Evolutionary conservation across 92 coral and sea anemone genomes (phyloP), one percentile per base, ranked within the genome.

Genomic region (Bergia sp.): DNA sequence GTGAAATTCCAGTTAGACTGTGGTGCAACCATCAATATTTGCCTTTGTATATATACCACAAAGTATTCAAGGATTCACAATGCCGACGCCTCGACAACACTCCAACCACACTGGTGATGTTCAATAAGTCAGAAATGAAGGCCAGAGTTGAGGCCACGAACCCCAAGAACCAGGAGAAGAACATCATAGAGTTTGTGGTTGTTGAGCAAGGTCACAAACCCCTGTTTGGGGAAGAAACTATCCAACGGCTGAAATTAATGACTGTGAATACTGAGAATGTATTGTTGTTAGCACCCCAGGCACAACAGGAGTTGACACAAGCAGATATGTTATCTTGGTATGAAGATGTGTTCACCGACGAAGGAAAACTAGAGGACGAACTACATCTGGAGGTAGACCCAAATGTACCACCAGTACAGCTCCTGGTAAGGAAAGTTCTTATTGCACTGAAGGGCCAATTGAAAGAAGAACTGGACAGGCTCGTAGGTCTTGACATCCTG

Each of bases 271-370:
- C 77, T 13, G 58, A 88, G 65, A 88, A 79, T 65, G 79, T 88
- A 1, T 12, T 88, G 40, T 88, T 85, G n/a, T 5, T 79, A 57
- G 65, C 57, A 37, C 38, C 50, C 18, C 42, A 44, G 44, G 23
- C 50, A 39, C 44, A 12, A 87, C 37, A 50, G 23, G 67, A 73
- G 65, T n/a, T 80, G 38, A 88, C 90, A 16, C 66, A 82, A 57
- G 77, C 77, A 39, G 83, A 58, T 73, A 73, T 89, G 44, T 61
- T 89, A 2, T 38, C 82, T 37, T 41, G 21, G 66, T 89, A 82
- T 80, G 82, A 75, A 10, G 91, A 89, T 89, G 91, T 89, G 81
- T 89, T 89, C 82, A 82, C 82, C 4, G 83, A 88, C 13, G 71
- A 89, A 82, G 88, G 91, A 5, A 82, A 81, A 41, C 66, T 89